These are phyloP conservation scores for Erebia aethiops DNA, from an alignment of 2,888 invertebrate genomes.

Conservation along the genomic window DNA sequence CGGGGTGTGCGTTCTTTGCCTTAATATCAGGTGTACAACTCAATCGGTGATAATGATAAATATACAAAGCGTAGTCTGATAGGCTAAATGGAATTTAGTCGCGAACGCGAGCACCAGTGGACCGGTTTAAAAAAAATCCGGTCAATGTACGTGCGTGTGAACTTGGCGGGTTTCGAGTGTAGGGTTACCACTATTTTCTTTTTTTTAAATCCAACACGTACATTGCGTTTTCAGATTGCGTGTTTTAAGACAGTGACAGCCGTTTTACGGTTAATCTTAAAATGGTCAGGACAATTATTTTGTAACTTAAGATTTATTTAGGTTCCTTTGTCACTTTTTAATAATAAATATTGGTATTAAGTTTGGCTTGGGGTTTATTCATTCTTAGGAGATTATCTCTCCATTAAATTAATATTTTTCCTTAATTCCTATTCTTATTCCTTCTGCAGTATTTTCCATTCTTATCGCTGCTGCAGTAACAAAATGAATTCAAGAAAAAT, in stretches of 20 bases:
- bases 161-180: slow-evolving; percentile 35
- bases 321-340: background rate
- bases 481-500: no score
- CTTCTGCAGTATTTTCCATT: no score
- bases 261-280: background rate
- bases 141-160: slow-evolving; percentile 53
- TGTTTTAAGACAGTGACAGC: background rate
- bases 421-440: no score
- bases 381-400: no score
- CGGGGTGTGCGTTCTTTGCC: slow-evolving; percentile 52
- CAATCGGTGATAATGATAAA: slow-evolving; percentile 63
- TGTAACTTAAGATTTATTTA: background rate
- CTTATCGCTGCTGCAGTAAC: no score
- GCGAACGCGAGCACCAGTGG: slow-evolving; percentile 42
- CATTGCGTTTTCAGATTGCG: background rate
- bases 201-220: background rate
- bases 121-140: slow-evolving; percentile 54
- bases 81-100: slow-evolving; percentile 34
- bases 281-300: background rate
- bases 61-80: slow-evolving; percentile 51
- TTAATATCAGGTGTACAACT: slow-evolving; percentile 73
- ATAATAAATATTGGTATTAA: no score
- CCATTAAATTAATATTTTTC: no score
- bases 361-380: no score
- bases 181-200: slow-evolving; percentile 32